A percentile compares a stretch with the other conserved stretches of the same genome.
Conservation (phyloP, 2,888 invertebrate species). For the Callimorpha dominula region DNA sequence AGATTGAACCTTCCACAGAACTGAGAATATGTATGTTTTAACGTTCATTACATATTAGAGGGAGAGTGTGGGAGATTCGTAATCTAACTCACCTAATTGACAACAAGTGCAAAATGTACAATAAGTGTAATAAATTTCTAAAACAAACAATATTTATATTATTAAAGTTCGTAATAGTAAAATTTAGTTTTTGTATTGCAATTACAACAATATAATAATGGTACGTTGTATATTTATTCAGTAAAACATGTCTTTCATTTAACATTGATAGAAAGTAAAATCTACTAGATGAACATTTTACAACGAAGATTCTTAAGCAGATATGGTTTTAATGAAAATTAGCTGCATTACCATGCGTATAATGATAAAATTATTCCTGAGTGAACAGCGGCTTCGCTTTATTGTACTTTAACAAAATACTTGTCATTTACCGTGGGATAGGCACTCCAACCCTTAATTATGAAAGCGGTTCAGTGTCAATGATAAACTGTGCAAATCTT, state of each 20-base stretch:
- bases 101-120: too few relatives aligned
- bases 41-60: too few relatives aligned
- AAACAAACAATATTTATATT: background rate
- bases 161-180: background rate
- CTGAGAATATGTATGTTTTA: too few relatives aligned
- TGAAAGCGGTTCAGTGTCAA: constrained; percentile 19
- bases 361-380: constrained; percentile 48
- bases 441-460: constrained; percentile 17
- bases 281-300: constrained; percentile 24
- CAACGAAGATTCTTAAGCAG: constrained; percentile 28
- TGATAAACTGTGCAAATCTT: background rate
- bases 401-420: constrained; percentile 30
- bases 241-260: background rate
- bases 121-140: too few relatives aligned
- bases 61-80: too few relatives aligned
- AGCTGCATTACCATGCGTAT: constrained; percentile 43
- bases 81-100: too few relatives aligned
- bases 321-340: constrained; percentile 46
- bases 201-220: background rate
- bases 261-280: constrained; percentile 15
- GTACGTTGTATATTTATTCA: background rate
- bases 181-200: background rate
- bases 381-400: constrained; percentile 35
- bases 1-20: too few relatives aligned
- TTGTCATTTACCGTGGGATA: constrained; percentile 23